phyloP scores from a whole-genome alignment of 2,797 vertebrate species.

The Rhincodon typus region DNA sequence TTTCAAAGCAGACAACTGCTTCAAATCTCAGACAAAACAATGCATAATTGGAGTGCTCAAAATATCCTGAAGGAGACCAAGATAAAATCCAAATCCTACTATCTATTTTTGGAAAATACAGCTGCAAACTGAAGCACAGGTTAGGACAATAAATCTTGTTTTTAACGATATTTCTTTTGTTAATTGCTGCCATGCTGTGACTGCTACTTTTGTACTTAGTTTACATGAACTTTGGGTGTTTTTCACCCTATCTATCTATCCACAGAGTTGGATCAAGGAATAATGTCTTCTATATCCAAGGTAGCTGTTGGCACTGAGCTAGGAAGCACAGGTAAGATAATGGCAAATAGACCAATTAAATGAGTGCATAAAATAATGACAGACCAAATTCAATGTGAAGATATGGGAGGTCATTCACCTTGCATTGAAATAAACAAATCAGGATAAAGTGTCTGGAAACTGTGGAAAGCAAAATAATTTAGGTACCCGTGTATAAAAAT shows the following conservation, averaged over 20 bases:
- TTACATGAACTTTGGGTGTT: neutral
- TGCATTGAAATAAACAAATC: neutral
- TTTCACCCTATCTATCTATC: neutral
- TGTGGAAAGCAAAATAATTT: neutral
- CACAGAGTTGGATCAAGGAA: neutral
- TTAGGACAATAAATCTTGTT: neutral
- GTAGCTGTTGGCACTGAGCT: neutral
- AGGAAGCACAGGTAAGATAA: neutral
- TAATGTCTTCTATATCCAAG: neutral
- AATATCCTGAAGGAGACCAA: neutral
- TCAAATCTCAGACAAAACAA: slow-evolving; percentile 14
- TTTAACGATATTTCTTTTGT: neutral
- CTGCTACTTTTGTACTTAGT: neutral
- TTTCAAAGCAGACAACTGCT: neutral
- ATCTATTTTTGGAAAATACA: slow-evolving; percentile 9
- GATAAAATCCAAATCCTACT: neutral
- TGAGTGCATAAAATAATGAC: neutral
- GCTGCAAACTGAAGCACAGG: neutral
- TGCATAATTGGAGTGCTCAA: neutral
- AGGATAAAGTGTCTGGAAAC: neutral
- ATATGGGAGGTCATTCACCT: neutral
- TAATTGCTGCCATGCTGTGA: neutral
- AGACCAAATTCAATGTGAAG: neutral
- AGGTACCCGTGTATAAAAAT: neutral
- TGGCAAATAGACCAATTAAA: neutral